These are phyloP conservation scores for Monopterus albus DNA, from an alignment of 2,113 vertebrate species.

Conservation along the genomic window DNA sequence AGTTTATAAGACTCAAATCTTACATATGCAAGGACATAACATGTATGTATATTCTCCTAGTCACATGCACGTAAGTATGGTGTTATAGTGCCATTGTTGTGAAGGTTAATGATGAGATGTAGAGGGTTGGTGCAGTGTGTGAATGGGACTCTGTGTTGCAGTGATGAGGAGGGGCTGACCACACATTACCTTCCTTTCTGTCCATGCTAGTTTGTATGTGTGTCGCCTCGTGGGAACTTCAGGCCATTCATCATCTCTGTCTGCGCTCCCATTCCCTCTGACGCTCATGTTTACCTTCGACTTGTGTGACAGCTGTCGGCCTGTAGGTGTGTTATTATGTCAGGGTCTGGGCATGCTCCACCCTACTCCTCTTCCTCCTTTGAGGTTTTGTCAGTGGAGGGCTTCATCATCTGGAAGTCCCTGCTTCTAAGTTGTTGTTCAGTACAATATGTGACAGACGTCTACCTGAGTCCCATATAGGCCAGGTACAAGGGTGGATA, in stretches of 20 bases:
- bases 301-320: constrained; percentile 72
- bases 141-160: constrained; percentile 75
- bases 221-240: constrained; percentile 74
- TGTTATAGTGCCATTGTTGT: constrained; percentile 69
- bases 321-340: constrained; percentile 74
- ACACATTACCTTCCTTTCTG: constrained; percentile 73
- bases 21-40: not conserved
- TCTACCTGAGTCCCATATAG: constrained; percentile 8
- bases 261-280: constrained; percentile 77
- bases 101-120: constrained; percentile 71
- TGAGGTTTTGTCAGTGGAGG: constrained; percentile 72
- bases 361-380: constrained; percentile 53
- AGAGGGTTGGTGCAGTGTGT: constrained; percentile 36
- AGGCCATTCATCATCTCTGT: constrained; percentile 82
- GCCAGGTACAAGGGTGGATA: not conserved
- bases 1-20: too few relatives aligned
- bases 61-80: constrained; percentile 19
- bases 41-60: not conserved
- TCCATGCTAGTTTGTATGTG: constrained; percentile 58
- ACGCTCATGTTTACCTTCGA: constrained; percentile 79
- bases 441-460: constrained; percentile 14
- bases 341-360: constrained; percentile 62
- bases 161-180: constrained; percentile 67
- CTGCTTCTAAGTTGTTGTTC: constrained; percentile 28
- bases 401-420: constrained; percentile 66